phyloP scores from a whole-genome alignment of 2,113 vertebrate genomes.

The Geococcyx californianus region DNA sequence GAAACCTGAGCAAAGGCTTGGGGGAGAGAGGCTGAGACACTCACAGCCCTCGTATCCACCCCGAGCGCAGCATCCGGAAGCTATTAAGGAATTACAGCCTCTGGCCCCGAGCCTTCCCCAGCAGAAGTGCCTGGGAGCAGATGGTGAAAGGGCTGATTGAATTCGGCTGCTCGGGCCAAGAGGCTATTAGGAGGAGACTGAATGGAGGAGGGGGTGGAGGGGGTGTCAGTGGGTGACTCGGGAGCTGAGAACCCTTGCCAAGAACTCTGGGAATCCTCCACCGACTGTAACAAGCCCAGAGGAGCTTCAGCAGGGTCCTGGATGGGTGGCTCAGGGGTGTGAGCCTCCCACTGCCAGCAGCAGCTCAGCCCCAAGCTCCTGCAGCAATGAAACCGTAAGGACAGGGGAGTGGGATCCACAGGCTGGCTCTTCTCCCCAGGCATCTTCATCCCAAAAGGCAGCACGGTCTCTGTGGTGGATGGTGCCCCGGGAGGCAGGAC shows the following conservation, averaged over 20 bases:
- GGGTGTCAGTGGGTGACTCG: not conserved
- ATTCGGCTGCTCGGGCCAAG: conserved; percentile 47
- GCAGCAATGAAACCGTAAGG: not conserved
- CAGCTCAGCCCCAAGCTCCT: not conserved
- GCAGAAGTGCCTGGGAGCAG: conserved; percentile 59
- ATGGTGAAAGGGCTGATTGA: conserved; percentile 69
- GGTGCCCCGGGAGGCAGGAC: not conserved
- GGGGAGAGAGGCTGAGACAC: not conserved
- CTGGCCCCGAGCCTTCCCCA: conserved; percentile 52
- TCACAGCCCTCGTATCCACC: conserved; percentile 1
- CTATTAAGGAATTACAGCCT: conserved; percentile 73
- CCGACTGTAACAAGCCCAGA: not conserved
- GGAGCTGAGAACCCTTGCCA: not conserved
- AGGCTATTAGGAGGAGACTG: not conserved
- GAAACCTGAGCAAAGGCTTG: not conserved
- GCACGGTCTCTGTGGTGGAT: fast-evolving
- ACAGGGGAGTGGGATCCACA: not conserved
- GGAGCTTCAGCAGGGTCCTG: not conserved
- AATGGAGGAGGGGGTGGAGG: conserved; percentile 15
- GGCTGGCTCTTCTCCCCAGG: not conserved
- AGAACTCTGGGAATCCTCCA: conserved; percentile 35
- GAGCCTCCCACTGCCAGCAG: not conserved
- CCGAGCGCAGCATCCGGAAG: conserved; percentile 64
- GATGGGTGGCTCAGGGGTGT: not conserved
- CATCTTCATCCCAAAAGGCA: not conserved